Base-by-base conservation (phyloP, 2,797 vertebrate genomes). In the Oceanodroma leucorhoa region DNA sequence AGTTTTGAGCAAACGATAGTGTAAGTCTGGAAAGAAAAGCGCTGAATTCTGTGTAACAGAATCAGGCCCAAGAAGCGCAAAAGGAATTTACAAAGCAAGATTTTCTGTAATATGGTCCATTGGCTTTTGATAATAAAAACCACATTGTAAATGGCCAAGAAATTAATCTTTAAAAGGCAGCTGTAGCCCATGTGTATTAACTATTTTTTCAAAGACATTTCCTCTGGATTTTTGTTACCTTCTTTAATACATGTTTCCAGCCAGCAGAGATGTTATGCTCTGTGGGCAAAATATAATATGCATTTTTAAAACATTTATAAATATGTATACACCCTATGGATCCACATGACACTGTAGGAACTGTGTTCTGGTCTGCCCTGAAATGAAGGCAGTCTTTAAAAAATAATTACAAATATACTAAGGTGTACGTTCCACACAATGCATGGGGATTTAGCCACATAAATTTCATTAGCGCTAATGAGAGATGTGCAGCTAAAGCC, bases 131-230 rank as follows among this genome's bases (percentile, higher is more conserved):
- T 97, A 97, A 96, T 95, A 95, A 96, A 96, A 96, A 78, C 22
- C 94, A 96, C 94, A 94, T 93, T 95, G 93, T 66, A 94, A 94
- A 92, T 89, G 76, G 95, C 65, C 94, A 94, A 95, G 92, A 96
- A 96, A 97, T 95, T 95, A 96, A 95, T 96, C 94, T 96, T 92
- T 95, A 89, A 94, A 94, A 97, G 89, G 89, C 95, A 96, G 95
- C 96, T 95, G 95, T 95, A 96, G 78, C 72, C 93, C 96, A 95
- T 94, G 94, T 95, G 96, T 89, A 96, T 95, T 94, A 96, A 95
- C 90, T 86, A 50, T 78, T 91, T 94, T 90, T 89, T 92, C 92
- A 95, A 96, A 96, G 88, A 95, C 76, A 81, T 91, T 96, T 96
- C 92, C 90, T 95, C 86, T 92, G 90, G 75, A 96, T 95, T 95